A percentile compares a stretch with the other conserved stretches of the same genome.
Evolutionary conservation across 1,140 invertebrate species (phyloP).

Genomic region (Drosophila suzukii): DNA sequence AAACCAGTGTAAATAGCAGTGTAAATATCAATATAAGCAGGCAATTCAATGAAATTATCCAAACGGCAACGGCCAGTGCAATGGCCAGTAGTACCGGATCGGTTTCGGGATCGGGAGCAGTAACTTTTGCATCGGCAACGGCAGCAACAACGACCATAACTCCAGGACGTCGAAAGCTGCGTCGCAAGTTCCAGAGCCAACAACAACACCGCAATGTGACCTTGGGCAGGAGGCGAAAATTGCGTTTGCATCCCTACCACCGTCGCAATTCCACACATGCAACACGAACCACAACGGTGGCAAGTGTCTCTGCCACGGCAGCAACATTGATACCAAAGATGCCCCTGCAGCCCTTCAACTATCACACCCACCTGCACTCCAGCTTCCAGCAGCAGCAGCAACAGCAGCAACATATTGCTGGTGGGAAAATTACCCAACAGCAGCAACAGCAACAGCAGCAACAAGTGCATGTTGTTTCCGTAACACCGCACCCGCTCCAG

Average conservation of each 20-base stretch:
- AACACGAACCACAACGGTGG: constrained; percentile 63
- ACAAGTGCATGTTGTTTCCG: constrained; percentile 59
- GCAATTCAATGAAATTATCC: constrained; percentile 82
- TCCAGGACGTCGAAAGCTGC: constrained; percentile 58
- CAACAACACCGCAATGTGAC: constrained; percentile 38
- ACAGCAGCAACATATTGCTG: constrained; percentile 48
- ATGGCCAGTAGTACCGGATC: constrained; percentile 17
- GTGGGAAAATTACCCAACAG: constrained; percentile 25
- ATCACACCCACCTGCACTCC: constrained; percentile 50
- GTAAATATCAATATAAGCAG: constrained; percentile 81
- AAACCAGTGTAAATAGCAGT: constrained; percentile 83
- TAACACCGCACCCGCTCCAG: constrained; percentile 56
- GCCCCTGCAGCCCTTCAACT: constrained; percentile 61
- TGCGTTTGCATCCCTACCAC: constrained; percentile 57
- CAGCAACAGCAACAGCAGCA: constrained; percentile 63
- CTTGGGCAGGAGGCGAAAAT: constrained; percentile 56
- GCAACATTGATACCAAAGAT: constrained; percentile 71
- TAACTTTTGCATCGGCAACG: constrained; percentile 31
- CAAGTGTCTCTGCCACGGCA: constrained; percentile 54
- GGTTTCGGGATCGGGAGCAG: constrained; percentile 19
- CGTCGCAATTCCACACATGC: constrained; percentile 69
- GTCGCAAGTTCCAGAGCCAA: constrained; percentile 60
- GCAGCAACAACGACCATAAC: constrained; percentile 50
- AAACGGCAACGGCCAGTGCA: constrained; percentile 62
- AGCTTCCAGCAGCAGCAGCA: constrained; percentile 65